Evolutionary conservation across 2,113 vertebrate genomes (phyloP).

Genomic region (Rhinoptilus africanus): DNA sequence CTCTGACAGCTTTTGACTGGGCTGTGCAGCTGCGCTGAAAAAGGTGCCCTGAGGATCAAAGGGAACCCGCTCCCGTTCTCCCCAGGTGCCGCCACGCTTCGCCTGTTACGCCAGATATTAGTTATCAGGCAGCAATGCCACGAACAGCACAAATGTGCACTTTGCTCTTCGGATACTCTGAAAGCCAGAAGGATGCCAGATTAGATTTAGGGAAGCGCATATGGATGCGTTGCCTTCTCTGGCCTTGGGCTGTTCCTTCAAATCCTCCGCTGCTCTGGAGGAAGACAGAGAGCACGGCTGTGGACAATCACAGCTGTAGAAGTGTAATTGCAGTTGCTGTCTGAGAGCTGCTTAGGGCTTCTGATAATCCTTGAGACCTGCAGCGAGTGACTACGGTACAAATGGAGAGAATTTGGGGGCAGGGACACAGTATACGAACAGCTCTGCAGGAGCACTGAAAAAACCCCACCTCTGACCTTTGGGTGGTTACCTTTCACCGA

Average conservation of each 20-base stretch:
- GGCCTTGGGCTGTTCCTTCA: not conserved
- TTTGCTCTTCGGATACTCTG: constrained; percentile 11
- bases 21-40: not conserved
- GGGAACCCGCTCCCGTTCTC: not conserved
- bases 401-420: not conserved
- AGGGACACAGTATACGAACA: not conserved
- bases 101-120: not conserved
- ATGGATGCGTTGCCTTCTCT: not conserved
- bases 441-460: not conserved
- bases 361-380: not conserved
- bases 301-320: not conserved
- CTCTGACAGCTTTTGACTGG: not conserved
- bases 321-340: constrained; percentile 8
- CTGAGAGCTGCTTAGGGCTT: constrained; percentile 19
- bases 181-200: constrained; percentile 45
- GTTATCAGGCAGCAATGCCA: not conserved
- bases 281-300: not conserved
- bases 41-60: constrained; percentile 1
- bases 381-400: not conserved
- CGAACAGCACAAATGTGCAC: not conserved
- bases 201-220: not conserved
- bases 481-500: not conserved
- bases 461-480: not conserved
- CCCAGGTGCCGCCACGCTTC: not conserved
- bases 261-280: not conserved